Base-by-base conservation (phyloP, 2,888 invertebrate genomes). In the Rhingia campestris region DNA sequence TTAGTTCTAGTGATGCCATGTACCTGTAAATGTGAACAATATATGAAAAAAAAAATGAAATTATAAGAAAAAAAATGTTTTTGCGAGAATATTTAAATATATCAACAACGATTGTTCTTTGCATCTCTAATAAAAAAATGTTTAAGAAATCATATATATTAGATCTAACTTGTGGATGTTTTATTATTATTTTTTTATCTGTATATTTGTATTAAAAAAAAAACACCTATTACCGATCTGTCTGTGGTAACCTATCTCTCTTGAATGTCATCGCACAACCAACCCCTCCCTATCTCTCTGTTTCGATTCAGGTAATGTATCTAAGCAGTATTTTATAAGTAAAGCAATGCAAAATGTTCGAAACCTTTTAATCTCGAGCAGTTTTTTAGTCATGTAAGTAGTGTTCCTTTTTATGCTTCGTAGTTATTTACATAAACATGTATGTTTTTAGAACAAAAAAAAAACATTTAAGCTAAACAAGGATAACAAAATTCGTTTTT, bases 361-460 rank as follows among this genome's bases (percentile, higher is more conserved):
- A 45, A 69, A 61, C 49, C 45, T 22, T 22, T 22, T 22, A 22
- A 22, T 22, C 22, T 22, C 22, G 22, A 22, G 22, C 22, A 22
- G 22, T 22, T 22, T 22, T 22, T 22, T 82, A 82, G 79, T 59
- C 45, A 67, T 63, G 58, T 79, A 79, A 82, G 82, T 82, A 85
- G 85, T 76, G 75, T 86, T 86, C 80, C 75, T 86, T 86, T 77
- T 86, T 80, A 86, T 79, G 86, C 86, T 80, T 81, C 75, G 61
- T 87, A 86, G 86, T 22, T 22, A 85, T 77, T 84, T 86, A 81
- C 64, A 14, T 56, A 37, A 69, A 76, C 64, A 51, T 75, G 77
- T 81, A 63, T 72, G 84, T 84, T 72, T 5, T 81, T 70, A 77
- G 69, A 79, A 54, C 61, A 81, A 33, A 47, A 56, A 43, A 41